Conservation (phyloP, 2,888 invertebrate species). For the Fabriciana adippe region DNA sequence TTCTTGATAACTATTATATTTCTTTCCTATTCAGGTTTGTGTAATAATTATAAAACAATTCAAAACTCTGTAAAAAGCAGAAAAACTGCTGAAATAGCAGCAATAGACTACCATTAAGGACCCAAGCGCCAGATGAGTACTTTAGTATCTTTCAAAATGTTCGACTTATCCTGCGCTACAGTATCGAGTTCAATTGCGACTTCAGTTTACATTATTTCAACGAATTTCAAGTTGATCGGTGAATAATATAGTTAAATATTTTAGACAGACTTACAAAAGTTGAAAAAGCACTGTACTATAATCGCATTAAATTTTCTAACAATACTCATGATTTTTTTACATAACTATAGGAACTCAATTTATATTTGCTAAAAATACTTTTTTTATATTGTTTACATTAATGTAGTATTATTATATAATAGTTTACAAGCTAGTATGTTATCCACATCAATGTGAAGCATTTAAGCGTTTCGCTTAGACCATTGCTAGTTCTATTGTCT, state of each 20-base stretch:
- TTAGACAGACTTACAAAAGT: neutral
- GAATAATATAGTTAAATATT: neutral
- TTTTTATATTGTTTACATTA: no score
- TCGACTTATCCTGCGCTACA: neutral
- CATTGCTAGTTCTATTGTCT: neutral
- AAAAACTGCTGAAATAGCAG: neutral
- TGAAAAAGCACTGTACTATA: neutral
- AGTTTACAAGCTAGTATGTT: no score
- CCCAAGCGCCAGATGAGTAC: neutral
- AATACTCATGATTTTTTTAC: no score
- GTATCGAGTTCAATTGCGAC: constrained; percentile 6
- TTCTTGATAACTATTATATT: no score
- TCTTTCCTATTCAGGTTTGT: no score
- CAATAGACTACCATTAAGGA: neutral
- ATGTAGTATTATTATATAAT: no score
- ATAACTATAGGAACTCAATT: no score
- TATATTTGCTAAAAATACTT: no score
- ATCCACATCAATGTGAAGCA: neutral
- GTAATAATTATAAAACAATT: neutral
- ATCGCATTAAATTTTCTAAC: no score
- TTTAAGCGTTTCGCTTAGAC: neutral
- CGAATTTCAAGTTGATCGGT: neutral
- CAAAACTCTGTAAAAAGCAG: neutral
- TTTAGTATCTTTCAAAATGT: neutral
- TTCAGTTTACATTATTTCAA: constrained; percentile 7